These are phyloP conservation scores for Setophaga kirtlandii DNA, from an alignment of 2,113 vertebrate species.

Conservation along the genomic window DNA sequence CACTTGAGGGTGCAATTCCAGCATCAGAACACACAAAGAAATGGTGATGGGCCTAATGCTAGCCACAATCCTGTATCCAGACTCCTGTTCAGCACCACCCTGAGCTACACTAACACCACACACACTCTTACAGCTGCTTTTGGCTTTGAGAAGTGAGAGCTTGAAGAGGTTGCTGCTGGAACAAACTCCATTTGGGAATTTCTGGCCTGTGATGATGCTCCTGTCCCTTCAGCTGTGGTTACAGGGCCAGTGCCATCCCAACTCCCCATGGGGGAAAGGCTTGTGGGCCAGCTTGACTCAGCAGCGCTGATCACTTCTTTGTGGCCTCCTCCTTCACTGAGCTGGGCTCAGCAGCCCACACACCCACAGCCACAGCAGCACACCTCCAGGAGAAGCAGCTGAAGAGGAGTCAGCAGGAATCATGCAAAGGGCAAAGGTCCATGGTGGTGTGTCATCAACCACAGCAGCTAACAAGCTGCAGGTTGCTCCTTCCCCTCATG, in stretches of 20 bases:
- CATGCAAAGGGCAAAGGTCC: not conserved
- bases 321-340: not conserved
- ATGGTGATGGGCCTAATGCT: rapidly evolving
- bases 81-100: not conserved
- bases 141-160: not conserved
- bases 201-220: not conserved
- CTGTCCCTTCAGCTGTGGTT: not conserved
- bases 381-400: not conserved
- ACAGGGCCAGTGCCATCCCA: not conserved
- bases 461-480: rapidly evolving
- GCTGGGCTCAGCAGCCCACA: not conserved
- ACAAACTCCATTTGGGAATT: not conserved
- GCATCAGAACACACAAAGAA: rapidly evolving
- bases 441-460: rapidly evolving
- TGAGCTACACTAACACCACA: not conserved
- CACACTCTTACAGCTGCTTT: not conserved
- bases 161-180: not conserved
- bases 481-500: not conserved
- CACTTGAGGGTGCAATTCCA: not conserved
- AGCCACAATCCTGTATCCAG: not conserved
- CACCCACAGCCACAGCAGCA: not conserved
- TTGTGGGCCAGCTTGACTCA: not conserved
- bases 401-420: not conserved
- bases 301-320: not conserved
- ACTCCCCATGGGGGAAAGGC: not conserved